Conservation (phyloP, 2,888 invertebrate species). For the Cylindroiulus punctatus region DNA sequence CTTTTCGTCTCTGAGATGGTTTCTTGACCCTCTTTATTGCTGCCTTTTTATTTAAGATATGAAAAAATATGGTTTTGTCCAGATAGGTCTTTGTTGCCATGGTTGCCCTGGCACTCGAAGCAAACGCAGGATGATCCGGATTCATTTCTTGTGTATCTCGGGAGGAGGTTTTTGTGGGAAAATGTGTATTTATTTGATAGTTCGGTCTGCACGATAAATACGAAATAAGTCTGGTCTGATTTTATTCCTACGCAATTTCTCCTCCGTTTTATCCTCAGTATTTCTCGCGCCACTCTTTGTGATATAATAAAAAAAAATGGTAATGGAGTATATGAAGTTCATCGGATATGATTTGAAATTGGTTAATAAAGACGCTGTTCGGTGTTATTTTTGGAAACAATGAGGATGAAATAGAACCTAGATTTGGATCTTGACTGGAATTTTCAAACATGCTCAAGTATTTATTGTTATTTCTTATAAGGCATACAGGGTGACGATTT, state of each 20-base stretch:
- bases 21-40: constrained; percentile 18
- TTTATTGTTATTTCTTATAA: too few relatives aligned
- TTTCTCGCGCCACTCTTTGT: background rate
- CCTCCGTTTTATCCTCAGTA: background rate
- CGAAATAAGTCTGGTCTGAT: background rate
- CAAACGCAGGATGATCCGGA: constrained; percentile 2
- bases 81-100: constrained; percentile 10
- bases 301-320: background rate
- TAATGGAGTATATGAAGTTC: background rate
- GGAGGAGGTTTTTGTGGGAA: background rate
- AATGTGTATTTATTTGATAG: background rate
- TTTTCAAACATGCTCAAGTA: too few relatives aligned
- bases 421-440: too few relatives aligned
- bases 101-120: background rate
- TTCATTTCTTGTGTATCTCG: background rate
- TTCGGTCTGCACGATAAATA: background rate
- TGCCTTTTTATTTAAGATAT: background rate
- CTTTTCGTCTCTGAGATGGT: background rate
- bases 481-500: too few relatives aligned
- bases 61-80: constrained; percentile 5
- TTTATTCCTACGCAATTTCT: background rate
- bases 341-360: too few relatives aligned
- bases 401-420: too few relatives aligned
- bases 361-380: too few relatives aligned
- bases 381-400: too few relatives aligned